Evolutionary conservation across 2,797 vertebrate genomes (phyloP), one percentile per base, ranked within the genome.

Genomic region (Chlorospingus flavigularis): DNA sequence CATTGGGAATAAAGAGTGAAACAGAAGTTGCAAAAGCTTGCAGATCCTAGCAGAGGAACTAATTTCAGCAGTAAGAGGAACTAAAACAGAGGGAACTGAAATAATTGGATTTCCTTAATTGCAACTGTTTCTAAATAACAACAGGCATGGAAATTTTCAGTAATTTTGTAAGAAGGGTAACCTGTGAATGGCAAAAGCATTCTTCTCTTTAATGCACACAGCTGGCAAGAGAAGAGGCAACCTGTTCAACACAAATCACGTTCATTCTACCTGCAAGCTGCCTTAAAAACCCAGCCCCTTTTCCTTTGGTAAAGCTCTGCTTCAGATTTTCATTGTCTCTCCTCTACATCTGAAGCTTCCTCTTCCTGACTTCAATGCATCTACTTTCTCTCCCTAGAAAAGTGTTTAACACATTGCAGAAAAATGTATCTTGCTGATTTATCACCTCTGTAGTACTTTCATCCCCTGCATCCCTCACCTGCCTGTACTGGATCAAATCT

Each of bases 1-100:
- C 25, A n/a, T 11, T 0, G 7, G 61, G 65, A 71, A 85, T 82
- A 77, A 83, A 0, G 0, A 60, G 17, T 18, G n/a, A 86, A 87
- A 87, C 18, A 25, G 11, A 65, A 86, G 57, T 74, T 86, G 61
- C 72, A 74, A 83, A 92, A 93, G 12, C 21, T 74, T 83, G n/a
- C 50, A 50, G 60, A 86, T 48, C 90, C 74, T 55, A 81, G 47
- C 20, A 85, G 24, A 90, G n/a, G 45, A 94, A 62, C 57, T 48
- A 42, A 87, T 90, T 94, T 85, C 35, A 85, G 74, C 63, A 71
- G 5, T 17, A 80, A 65, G 68, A 91, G 68, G 81, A 94, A 95
- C 21, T 39, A 54, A 94, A 91, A 47, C 20, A 51, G 35, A 90
- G 45, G n/a, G 47, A 95, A 89, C 37, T 21, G 57, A 96, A 90